Conservation (phyloP, 2,113 vertebrate species). For the Sclerurus mexicanus region DNA sequence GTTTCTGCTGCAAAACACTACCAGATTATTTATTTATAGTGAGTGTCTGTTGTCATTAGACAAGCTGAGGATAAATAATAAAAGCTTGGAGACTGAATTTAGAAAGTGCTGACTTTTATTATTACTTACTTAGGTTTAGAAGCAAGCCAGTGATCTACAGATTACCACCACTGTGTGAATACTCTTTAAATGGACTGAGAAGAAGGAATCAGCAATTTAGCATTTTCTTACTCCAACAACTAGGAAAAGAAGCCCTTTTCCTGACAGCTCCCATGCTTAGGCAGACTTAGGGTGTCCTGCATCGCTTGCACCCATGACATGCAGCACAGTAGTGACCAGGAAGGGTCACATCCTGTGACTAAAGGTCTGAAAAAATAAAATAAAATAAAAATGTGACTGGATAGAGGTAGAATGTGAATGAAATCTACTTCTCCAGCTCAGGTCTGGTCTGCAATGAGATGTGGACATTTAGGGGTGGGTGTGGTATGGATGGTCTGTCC, state of each 20-base stretch:
- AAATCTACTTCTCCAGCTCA: not conserved
- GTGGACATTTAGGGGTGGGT: not conserved
- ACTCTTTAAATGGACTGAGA: not conserved
- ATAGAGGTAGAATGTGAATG: not conserved
- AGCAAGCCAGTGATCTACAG: not conserved
- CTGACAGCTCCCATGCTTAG: not conserved
- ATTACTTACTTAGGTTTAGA: not conserved
- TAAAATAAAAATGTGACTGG: rapidly evolving
- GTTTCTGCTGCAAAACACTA: not conserved
- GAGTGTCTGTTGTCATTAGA: not conserved
- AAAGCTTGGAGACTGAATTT: not conserved
- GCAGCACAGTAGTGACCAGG: not conserved
- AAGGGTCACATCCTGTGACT: not conserved
- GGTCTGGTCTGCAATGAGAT: not conserved
- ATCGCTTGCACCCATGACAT: rapidly evolving
- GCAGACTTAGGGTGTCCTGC: not conserved
- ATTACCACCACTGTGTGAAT: not conserved
- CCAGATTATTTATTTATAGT: not conserved
- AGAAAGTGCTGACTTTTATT: not conserved
- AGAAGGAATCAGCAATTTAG: not conserved
- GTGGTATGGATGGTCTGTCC: not conserved
- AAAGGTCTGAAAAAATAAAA: not conserved
- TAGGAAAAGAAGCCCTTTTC: not conserved
- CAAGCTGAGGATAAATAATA: not conserved
- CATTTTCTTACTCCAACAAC: not conserved